Evolutionary conservation across 1,140 invertebrate genomes (phyloP).

Genomic region (Drosophila tropicalis): DNA sequence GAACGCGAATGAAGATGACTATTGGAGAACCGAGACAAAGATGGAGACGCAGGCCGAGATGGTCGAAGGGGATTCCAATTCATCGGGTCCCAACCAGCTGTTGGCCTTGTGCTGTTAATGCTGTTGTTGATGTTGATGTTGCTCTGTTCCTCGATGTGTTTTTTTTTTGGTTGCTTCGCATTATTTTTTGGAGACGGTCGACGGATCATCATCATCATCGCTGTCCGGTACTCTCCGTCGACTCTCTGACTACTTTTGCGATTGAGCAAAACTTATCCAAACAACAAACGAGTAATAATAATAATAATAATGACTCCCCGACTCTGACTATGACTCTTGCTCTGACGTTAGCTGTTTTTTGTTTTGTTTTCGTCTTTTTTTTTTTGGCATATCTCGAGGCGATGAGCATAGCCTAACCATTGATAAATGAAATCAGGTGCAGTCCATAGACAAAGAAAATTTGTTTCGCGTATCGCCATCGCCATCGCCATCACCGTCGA

Average conservation of each 20-base stretch:
- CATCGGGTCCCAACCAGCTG: constrained; percentile 44
- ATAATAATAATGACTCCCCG: constrained; percentile 14
- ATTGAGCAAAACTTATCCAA: constrained; percentile 49
- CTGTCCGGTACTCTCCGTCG: constrained; percentile 32
- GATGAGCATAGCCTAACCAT: constrained; percentile 23
- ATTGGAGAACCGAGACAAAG: constrained; percentile 17
- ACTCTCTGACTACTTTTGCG: constrained; percentile 21
- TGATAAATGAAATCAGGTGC: constrained; percentile 44
- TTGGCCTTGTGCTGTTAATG: constrained; percentile 66
- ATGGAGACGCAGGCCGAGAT: constrained; percentile 3
- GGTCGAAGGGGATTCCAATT: constrained; percentile 13
- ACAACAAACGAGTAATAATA: constrained; percentile 32
- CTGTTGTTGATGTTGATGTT: constrained; percentile 44
- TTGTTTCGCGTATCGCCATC: constrained; percentile 2
- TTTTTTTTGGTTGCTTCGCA: constrained; percentile 38
- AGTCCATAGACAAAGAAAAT: constrained; percentile 15
- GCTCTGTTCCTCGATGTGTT: constrained; percentile 31
- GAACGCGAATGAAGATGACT: constrained; percentile 37
- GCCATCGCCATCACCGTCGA: not conserved
- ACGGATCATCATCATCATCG: constrained; percentile 5
- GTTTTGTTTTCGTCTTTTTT: not conserved
- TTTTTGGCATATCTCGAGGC: constrained; percentile 33
- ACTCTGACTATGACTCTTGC: constrained; percentile 34
- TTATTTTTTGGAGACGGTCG: constrained; percentile 61
- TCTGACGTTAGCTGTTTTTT: constrained; percentile 31